Base-by-base conservation (phyloP, 2,888 invertebrate genomes). In the Microplitis deprimator region DNA sequence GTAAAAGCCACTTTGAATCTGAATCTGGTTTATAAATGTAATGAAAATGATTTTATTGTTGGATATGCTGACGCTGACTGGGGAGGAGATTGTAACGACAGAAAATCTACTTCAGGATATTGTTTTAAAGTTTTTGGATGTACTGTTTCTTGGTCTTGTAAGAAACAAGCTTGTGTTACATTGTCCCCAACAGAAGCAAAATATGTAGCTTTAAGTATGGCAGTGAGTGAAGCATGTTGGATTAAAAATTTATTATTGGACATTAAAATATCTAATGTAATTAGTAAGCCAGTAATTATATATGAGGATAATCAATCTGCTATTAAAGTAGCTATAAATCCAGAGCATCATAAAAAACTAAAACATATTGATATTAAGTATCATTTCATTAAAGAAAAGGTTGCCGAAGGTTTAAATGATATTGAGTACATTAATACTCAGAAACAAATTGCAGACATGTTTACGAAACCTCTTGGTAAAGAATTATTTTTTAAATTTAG, bases 21-120 rank as follows among this genome's bases (percentile, higher is more conserved):
- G n/a, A 80, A 79, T 6, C 69, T 81, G 13, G 61, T 69, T 2
- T 79, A 74, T 71, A 61, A 59, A 50, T 40, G 65, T 5, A 16
- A 65, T 13, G 61, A 39, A 20, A 60, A 65, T 7, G 40, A 62
- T 6, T 72, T n/a, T 17, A 5, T 77, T 16, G 16, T 29, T 20
- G 79, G 79, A 1, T 81, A 71, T 61, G 80, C 77, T 50, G 77
- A 79, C 59, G 79, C 82, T 29, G 82, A 82, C 64, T 80, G 75
- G 16, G 81, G 80, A 5, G 81, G 80, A 0, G 80, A 81, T 29
- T 75, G 64, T 10, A 39, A 1, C 0, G 41, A 75, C 3, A 70
- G 81, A 60, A 82, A 78, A 71, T 83, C 82, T 3, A 82, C 83
- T 1, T 79, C 74, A 1, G 81, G 82, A 7, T 78, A 62, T 13